Evolutionary conservation across 2,888 invertebrate species (phyloP), one percentile per base, ranked within the genome.

Genomic region (Acleris cristana): DNA sequence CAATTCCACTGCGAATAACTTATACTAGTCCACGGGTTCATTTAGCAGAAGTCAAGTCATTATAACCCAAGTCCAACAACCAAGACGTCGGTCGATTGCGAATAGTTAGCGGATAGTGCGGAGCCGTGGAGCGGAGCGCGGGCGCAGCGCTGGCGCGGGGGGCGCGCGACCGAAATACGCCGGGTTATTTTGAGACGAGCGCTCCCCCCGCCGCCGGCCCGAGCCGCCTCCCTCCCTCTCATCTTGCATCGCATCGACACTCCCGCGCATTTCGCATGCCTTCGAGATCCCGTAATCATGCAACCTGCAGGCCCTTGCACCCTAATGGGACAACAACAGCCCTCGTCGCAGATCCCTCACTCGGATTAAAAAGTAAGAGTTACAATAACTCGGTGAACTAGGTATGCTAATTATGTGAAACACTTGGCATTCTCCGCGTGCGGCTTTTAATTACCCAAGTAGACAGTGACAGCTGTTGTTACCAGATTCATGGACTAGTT

Each of bases 81-180:
- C 96, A 96, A 97, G 96, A 96, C 96, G 97, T 97, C 96, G 96
- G 96, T 97, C 96, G 97, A 96, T 96, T 96, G 96, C 96, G 96
- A 96, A 96, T 96, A 95, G 96, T 95, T 95, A 96, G 96, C 96
- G 96, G 96, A 96, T 96, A 96, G 96, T 96, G 95, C 93, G 83
- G 82, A 74, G 83, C 78, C 72, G 73, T 68, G 76, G 83, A 77
- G 79, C 82, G 80, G 14, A 14, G 79, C 81, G 87, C 84, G 81
- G 78, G 83, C 84, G 84, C 75, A 76, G 76, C 69, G 69, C 69
- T 75, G 74, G 72, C 72, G 81, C 78, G 84, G 84, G 84, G 84
- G 82, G 82, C 81, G 84, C 77, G 79, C 85, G 88, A 88, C 90
- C 89, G 86, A 90, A 91, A 91, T 92, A 91, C 89, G 84, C 79